These are phyloP conservation scores for Acanthis flammea DNA, from an alignment of 2,797 vertebrate species.

Conservation along the genomic window DNA sequence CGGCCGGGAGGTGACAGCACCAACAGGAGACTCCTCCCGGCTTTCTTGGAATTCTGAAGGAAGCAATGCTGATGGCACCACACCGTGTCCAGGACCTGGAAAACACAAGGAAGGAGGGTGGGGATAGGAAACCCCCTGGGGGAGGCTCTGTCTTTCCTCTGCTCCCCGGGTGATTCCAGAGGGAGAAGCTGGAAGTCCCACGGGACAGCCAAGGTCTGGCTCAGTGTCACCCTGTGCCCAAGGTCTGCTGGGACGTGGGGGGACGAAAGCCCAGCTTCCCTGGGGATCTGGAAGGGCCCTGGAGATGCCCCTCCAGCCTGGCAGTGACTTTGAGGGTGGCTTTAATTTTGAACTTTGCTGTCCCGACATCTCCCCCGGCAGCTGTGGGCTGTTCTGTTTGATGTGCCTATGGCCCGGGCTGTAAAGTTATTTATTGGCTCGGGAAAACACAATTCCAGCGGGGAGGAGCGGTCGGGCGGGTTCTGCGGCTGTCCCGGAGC, in stretches of 20 bases:
- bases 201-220: fast-evolving
- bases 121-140: neutral
- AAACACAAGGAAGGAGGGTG: neutral
- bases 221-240: neutral
- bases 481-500: neutral
- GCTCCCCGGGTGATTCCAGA: fast-evolving
- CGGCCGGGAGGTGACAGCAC: neutral
- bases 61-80: fast-evolving
- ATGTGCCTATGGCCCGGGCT: neutral
- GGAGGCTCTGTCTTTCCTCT: neutral
- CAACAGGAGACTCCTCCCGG: neutral
- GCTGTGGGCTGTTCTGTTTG: neutral
- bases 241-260: fast-evolving
- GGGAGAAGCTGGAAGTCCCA: neutral
- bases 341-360: neutral
- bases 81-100: fast-evolving
- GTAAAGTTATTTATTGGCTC: slow-evolving; percentile 54
- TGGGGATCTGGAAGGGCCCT: fast-evolving
- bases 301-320: neutral
- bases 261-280: neutral
- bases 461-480: neutral
- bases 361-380: neutral
- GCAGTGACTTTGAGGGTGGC: neutral
- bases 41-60: neutral
- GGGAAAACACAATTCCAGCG: neutral